phyloP scores from a whole-genome alignment of 2,113 vertebrate genomes.

The Callopanchax toddi region DNA sequence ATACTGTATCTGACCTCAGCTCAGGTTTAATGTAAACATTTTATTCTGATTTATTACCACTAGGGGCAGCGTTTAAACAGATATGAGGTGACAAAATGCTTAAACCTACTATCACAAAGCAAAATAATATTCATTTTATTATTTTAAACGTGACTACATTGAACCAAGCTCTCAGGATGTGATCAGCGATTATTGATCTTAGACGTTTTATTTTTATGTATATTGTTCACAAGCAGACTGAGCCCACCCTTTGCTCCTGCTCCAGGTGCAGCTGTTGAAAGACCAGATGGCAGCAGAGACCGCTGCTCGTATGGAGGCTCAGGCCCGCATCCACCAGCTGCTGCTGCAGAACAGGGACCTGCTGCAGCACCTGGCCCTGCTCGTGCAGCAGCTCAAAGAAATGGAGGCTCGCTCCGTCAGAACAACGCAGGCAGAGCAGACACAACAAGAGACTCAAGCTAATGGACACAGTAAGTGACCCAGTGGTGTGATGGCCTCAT shows the following conservation, averaged over 20 bases:
- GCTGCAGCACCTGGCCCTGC: conserved; percentile 84
- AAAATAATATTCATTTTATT: too few relatives aligned
- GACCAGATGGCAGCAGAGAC: conserved; percentile 85
- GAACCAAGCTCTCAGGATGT: too few relatives aligned
- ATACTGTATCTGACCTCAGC: too few relatives aligned
- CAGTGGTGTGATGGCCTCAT: conserved; percentile 2
- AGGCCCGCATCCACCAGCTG: conserved; percentile 86
- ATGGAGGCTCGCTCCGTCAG: conserved; percentile 72
- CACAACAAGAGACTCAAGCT: conserved; percentile 27
- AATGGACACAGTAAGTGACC: conserved; percentile 65
- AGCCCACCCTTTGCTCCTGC: not conserved
- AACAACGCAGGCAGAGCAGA: conserved; percentile 12
- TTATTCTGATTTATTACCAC: too few relatives aligned
- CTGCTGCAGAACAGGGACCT: conserved; percentile 87
- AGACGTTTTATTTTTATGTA: too few relatives aligned
- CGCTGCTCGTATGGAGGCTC: conserved; percentile 83
- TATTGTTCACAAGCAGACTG: not conserved
- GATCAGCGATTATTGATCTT: too few relatives aligned
- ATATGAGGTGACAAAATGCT: too few relatives aligned
- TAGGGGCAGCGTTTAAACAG: too few relatives aligned
- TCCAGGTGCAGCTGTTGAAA: conserved; percentile 84
- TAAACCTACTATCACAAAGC: too few relatives aligned
- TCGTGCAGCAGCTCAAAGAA: conserved; percentile 86
- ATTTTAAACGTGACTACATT: too few relatives aligned
- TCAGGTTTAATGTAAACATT: too few relatives aligned